These are phyloP conservation scores for Volucella inanis DNA, from an alignment of 2,888 invertebrate genomes.

Conservation along the genomic window DNA sequence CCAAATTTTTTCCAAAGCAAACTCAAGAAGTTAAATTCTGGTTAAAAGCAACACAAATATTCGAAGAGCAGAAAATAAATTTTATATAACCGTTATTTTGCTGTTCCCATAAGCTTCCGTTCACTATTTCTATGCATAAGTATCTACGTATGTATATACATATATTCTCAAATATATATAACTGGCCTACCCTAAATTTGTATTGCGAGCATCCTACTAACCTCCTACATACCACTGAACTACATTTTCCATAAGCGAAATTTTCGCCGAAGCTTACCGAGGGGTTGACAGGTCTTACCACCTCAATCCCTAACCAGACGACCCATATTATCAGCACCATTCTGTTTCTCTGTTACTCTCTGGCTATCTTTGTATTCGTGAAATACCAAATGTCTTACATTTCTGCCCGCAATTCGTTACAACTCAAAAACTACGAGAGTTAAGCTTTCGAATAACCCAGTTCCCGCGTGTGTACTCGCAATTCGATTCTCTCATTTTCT, in stretches of 20 bases:
- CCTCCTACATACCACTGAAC: constrained; percentile 61
- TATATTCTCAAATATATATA: neutral
- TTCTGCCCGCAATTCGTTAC: constrained; percentile 25
- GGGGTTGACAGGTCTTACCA: constrained; percentile 33
- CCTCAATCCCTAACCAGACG: neutral
- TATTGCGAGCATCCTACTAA: constrained; percentile 55
- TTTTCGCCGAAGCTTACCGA: constrained; percentile 12
- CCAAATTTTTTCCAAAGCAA: neutral
- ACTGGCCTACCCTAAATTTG: constrained; percentile 39
- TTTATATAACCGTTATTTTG: constrained; percentile 67
- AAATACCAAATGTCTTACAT: neutral
- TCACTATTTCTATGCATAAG: constrained; percentile 15
- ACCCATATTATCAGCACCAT: constrained; percentile 6
- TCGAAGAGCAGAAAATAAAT: constrained; percentile 51
- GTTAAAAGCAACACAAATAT: constrained; percentile 24
- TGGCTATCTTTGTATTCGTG: constrained; percentile 25
- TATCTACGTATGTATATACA: constrained; percentile 15
- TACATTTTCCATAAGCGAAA: constrained; percentile 27
- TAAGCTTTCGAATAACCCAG: constrained; percentile 69
- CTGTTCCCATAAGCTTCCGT: constrained; percentile 40
- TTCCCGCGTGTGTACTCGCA: constrained; percentile 48
- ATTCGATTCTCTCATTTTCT: constrained; percentile 4
- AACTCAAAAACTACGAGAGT: neutral
- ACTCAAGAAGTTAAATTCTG: constrained; percentile 46
- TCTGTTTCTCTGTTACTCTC: constrained; percentile 7